Percentiles rank a stretch among this genome's conserved stretches.
These are phyloP conservation scores for Oscheius sp. DNA, from an alignment of 2,888 invertebrate species.

Conservation along the genomic window DNA sequence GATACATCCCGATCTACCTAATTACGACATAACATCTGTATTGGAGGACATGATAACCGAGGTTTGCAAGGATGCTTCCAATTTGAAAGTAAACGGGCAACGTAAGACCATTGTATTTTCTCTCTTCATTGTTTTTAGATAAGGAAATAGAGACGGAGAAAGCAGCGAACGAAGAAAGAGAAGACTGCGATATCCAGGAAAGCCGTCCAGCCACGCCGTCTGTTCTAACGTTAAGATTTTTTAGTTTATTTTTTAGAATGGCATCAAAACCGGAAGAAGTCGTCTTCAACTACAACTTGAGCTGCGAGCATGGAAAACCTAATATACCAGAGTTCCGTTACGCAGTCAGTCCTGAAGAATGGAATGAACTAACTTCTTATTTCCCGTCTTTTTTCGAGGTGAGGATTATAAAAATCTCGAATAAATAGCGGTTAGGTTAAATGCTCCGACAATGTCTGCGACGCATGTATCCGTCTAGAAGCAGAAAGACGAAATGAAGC, in stretches of 20 bases:
- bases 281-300: constrained; percentile 50
- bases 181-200: background rate
- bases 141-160: background rate
- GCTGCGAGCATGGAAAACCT: constrained; percentile 51
- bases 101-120: too few species aligned
- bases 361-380: constrained; percentile 49
- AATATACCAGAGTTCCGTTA: constrained; percentile 56
- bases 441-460: constrained; percentile 39
- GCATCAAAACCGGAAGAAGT: constrained; percentile 11
- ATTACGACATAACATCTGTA: background rate
- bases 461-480: constrained; percentile 38
- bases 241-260: background rate
- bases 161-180: background rate
- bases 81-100: too few species aligned
- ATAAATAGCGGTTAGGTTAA: constrained; percentile 20
- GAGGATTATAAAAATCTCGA: background rate
- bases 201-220: background rate
- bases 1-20: background rate
- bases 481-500: background rate
- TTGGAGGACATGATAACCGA: background rate
- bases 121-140: background rate
- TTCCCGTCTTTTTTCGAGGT: constrained; percentile 44
- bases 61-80: background rate
- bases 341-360: constrained; percentile 58
- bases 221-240: background rate